Percentiles rank a stretch among this genome's conserved stretches.
phyloP scores from a whole-genome alignment of 2,797 vertebrate genomes.

The Acridotheres tristis region DNA sequence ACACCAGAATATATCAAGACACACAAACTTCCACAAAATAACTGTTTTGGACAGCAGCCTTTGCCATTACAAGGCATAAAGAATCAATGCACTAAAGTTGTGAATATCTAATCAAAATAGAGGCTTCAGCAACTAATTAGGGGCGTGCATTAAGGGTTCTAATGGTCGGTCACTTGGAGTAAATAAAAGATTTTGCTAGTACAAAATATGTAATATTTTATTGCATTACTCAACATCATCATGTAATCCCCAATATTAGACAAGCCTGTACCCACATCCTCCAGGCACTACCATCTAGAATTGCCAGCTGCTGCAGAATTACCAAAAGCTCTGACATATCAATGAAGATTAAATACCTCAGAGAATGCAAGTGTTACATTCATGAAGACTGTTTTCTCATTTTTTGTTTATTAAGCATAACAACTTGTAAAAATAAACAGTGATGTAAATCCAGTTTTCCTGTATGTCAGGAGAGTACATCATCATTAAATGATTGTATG shows the following conservation, averaged over 20 bases:
- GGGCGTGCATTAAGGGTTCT: background rate
- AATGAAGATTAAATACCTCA: background rate
- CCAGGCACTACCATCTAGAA: background rate
- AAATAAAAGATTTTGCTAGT: background rate
- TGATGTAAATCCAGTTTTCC: background rate
- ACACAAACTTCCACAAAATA: background rate
- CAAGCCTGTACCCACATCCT: background rate
- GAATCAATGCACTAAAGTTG: background rate
- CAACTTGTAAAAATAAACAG: background rate
- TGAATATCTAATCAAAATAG: background rate
- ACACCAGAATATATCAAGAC: background rate
- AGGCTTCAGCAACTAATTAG: background rate
- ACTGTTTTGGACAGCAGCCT: background rate
- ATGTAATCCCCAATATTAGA: background rate
- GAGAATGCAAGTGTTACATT: background rate
- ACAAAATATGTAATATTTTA: background rate
- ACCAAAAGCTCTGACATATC: background rate
- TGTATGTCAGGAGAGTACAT: background rate
- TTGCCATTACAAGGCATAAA: background rate
- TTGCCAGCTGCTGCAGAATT: background rate
- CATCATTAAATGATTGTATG: background rate
- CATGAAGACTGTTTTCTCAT: background rate
- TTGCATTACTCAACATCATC: background rate
- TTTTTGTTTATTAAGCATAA: conserved; percentile 15
- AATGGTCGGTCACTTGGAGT: background rate